Evolutionary conservation across 2,797 vertebrate species (phyloP).

Genomic region (Falco berigora): DNA sequence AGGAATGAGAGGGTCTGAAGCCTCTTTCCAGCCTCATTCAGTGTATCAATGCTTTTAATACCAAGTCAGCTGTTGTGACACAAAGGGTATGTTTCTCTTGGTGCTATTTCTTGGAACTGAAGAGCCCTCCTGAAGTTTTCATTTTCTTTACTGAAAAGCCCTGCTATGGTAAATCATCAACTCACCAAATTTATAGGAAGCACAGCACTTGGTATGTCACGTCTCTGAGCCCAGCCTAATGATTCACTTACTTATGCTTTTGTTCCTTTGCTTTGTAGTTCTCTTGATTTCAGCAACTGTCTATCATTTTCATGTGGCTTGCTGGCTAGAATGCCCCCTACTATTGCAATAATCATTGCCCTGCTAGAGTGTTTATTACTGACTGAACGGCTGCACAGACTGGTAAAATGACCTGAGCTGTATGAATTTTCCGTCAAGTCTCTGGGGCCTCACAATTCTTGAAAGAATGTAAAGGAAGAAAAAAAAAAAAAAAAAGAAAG

Average conservation of each 20-base stretch:
- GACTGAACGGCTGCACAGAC: conserved; percentile 4
- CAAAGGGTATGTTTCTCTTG: conserved; percentile 53
- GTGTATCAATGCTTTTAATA: conserved; percentile 46
- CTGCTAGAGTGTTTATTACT: conserved; percentile 39
- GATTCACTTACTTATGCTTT: conserved; percentile 51
- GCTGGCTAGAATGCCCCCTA: conserved; percentile 48
- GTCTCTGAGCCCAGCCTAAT: conserved; percentile 43
- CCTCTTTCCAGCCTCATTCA: conserved; percentile 50
- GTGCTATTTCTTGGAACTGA: conserved; percentile 51
- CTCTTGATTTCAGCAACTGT: conserved; percentile 60
- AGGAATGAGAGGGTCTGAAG: conserved; percentile 34
- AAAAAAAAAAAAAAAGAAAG: background rate
- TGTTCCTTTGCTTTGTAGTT: conserved; percentile 55
- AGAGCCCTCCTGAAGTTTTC: conserved; percentile 62
- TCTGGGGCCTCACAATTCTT: conserved; percentile 28
- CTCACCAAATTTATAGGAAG: conserved; percentile 54
- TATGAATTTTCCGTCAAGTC: conserved; percentile 21
- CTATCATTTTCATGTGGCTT: conserved; percentile 58
- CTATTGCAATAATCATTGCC: conserved; percentile 35
- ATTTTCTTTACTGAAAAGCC: conserved; percentile 63
- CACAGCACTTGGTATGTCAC: conserved; percentile 55
- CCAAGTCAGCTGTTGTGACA: conserved; percentile 52
- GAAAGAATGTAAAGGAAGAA: conserved; percentile 16
- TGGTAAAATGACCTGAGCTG: conserved; percentile 39
- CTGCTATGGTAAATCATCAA: conserved; percentile 58